Evolutionary conservation across 2,113 vertebrate genomes (phyloP), one percentile per base, ranked within the genome.

Genomic region (Psilopsiagon aurifrons): DNA sequence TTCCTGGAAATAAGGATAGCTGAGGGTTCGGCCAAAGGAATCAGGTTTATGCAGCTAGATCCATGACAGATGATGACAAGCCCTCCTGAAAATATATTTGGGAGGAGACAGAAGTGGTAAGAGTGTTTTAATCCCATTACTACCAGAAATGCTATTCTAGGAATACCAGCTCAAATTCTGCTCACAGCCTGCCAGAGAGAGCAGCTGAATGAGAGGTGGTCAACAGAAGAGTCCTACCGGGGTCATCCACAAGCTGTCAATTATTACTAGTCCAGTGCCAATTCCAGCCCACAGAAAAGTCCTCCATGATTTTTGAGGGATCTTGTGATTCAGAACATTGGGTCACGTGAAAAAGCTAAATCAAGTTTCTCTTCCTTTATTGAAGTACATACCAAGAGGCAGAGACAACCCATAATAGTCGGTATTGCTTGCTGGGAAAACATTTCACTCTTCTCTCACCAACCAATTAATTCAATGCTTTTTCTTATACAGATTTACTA

Each of bases 1-100:
- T 97, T 96, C 92, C 14, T 55, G 78, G 95, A 95, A 95, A 51
- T 31, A 68, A 84, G 33, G 71, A 24, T 20, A 71, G 59, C 81
- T 64, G 22, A 81, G 55, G 28, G 57, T 29, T 87, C 62, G 70
- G 90, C 94, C 94, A 96, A 68, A 91, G 62, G 41, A 81, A 52
- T 14, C 51, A 28, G 29, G 63, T 92, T 90, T 75, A 82, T 23
- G 3, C 9, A 81, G 79, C 27, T 47, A 55, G 46, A 43, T 66
- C 49, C 9, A 7, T 8, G 28, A 55, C 18, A 89, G 39, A 37
- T 39, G 39, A 37, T 39, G 33, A 41, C 44, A 85, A 89, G 66
- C 18, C 57, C 44, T 73, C 80, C 66, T 85, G 31, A 77, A 93
- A 83, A 92, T 71, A 51, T 9, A 55, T 54, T 49, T 54, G 27